Evolutionary conservation across 2,113 vertebrate genomes (phyloP).

Genomic region (Ramphastos sulfuratus): DNA sequence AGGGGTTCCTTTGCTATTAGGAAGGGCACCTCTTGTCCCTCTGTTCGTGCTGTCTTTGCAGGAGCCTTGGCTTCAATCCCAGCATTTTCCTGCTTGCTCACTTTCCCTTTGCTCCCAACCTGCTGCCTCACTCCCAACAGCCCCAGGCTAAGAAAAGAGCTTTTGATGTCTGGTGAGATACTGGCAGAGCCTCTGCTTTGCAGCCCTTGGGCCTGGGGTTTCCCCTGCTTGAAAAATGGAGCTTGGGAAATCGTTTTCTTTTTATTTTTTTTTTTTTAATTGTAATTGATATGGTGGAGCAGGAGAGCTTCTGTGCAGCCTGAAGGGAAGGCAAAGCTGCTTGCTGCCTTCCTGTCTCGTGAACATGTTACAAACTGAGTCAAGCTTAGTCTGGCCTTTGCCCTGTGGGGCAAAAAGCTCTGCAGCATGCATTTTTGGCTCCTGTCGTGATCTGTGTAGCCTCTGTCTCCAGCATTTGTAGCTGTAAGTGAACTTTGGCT

Average conservation of each 20-base stretch:
- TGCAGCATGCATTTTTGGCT: background rate
- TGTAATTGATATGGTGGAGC: background rate
- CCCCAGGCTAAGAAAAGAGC: background rate
- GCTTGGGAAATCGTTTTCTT: background rate
- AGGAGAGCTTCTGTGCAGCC: slow-evolving; percentile 16
- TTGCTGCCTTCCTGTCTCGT: background rate
- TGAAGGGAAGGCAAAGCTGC: slow-evolving; percentile 20
- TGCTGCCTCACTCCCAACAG: background rate
- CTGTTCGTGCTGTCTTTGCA: background rate
- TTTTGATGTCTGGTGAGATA: slow-evolving; percentile 43
- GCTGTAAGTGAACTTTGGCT: background rate
- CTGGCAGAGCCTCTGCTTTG: slow-evolving; percentile 1
- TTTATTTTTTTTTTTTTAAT: background rate
- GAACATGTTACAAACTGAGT: background rate
- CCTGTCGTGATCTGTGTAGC: background rate
- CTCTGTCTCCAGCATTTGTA: background rate
- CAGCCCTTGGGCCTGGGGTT: background rate
- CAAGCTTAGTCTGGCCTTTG: background rate
- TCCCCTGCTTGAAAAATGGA: background rate
- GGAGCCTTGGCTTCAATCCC: background rate
- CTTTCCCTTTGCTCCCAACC: background rate
- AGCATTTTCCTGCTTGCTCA: background rate
- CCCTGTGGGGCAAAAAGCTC: background rate
- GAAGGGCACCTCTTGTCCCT: background rate
- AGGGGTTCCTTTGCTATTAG: background rate